Conservation (phyloP, 2,797 vertebrate species). For the Sebastes nivosus region DNA sequence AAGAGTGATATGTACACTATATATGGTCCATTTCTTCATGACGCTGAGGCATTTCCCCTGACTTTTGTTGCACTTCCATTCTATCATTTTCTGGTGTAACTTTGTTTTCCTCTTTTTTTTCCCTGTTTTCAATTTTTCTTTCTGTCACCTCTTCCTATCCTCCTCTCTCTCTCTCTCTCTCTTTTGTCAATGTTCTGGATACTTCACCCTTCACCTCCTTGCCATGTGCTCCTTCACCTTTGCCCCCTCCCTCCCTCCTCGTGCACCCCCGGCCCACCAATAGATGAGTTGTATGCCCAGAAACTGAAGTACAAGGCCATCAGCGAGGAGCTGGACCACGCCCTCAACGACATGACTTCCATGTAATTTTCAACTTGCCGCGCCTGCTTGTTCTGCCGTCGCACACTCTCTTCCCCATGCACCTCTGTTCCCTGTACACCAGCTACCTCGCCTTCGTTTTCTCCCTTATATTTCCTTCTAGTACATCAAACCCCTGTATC, state of each 20-base stretch:
- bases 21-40: conserved; percentile 6
- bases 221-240: conserved; percentile 51
- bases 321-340: conserved; percentile 99
- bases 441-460: background rate
- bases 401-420: background rate
- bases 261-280: conserved; percentile 65
- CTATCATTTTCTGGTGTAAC: conserved; percentile 67
- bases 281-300: conserved; percentile 99
- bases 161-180: conserved; percentile 25
- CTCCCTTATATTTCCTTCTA: background rate
- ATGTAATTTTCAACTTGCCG: conserved; percentile 90
- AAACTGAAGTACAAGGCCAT: conserved; percentile 99
- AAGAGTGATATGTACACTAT: background rate
- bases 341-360: conserved; percentile 99
- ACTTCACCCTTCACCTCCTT: conserved; percentile 64
- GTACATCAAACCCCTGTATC: background rate
- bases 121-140: conserved; percentile 39
- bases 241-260: conserved; percentile 37
- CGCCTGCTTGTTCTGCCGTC: conserved; percentile 49
- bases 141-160: conserved; percentile 46
- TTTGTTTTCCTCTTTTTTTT: conserved; percentile 31
- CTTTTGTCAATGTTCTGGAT: conserved; percentile 58
- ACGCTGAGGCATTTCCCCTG: conserved; percentile 17
- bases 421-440: conserved; percentile 45
- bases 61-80: conserved; percentile 37